phyloP scores from a whole-genome alignment of 2,113 vertebrate species.

The Girardinichthys multiradiatus region DNA sequence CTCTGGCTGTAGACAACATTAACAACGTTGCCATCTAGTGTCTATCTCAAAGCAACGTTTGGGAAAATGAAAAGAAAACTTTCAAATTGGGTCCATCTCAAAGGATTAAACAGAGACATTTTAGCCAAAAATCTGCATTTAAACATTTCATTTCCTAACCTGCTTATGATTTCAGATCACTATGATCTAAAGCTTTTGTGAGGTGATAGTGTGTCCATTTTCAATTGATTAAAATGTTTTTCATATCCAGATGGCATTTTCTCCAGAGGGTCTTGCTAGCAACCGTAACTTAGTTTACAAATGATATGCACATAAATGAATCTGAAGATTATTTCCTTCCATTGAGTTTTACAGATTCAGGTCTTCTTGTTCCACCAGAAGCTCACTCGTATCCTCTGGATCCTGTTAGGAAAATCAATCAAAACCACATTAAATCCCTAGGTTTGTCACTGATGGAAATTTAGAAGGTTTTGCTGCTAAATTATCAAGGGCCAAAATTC shows the following conservation, averaged over 20 bases:
- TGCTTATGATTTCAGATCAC: neutral
- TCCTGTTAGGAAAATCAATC: conserved; percentile 43
- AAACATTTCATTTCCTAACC: neutral
- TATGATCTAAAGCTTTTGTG: neutral
- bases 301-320: neutral
- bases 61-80: neutral
- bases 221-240: neutral
- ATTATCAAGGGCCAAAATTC: neutral
- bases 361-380: conserved; percentile 61
- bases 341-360: conserved; percentile 44
- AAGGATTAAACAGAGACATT: neutral
- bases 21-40: conserved; percentile 49
- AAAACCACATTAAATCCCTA: neutral
- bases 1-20: neutral
- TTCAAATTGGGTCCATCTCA: too few species aligned
- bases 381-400: conserved; percentile 53
- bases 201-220: neutral
- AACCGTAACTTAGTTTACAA: conserved; percentile 33
- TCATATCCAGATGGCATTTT: neutral
- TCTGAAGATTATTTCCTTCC: neutral
- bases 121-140: neutral
- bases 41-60: neutral
- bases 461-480: too few species aligned
- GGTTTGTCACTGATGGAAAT: too few species aligned
- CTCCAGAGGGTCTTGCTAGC: neutral